Evolutionary conservation across 2,888 invertebrate species (phyloP).

Genomic region (Macrosoma leucophasiata): DNA sequence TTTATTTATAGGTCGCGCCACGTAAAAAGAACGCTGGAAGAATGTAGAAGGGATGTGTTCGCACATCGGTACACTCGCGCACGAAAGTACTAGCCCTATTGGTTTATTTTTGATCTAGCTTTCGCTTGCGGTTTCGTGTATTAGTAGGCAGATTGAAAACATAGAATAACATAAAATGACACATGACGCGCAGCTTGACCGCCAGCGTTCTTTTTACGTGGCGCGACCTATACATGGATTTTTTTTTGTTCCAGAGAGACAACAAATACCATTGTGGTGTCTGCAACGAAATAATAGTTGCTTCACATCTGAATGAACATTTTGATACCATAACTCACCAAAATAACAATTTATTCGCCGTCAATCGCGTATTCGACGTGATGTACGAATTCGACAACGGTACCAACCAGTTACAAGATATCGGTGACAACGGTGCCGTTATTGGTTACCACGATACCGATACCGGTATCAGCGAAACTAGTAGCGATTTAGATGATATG

Average conservation of each 20-base stretch:
- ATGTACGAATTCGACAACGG: slow-evolving; percentile 11
- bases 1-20: too few species aligned
- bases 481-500: not conserved
- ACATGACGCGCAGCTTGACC: too few species aligned
- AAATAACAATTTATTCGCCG: slow-evolving; percentile 24
- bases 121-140: too few species aligned
- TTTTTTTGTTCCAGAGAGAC: slow-evolving; percentile 30
- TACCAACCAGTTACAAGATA: not conserved
- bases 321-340: slow-evolving; percentile 26
- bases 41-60: too few species aligned
- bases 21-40: too few species aligned
- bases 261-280: slow-evolving; percentile 35
- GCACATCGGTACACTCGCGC: too few species aligned
- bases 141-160: too few species aligned
- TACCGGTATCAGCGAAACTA: not conserved
- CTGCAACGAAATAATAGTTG: slow-evolving; percentile 32
- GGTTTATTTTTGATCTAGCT: too few species aligned
- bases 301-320: slow-evolving; percentile 18
- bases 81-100: too few species aligned
- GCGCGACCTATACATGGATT: too few species aligned
- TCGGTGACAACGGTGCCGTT: not conserved
- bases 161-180: too few species aligned
- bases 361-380: slow-evolving; percentile 28
- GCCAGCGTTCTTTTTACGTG: too few species aligned
- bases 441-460: slow-evolving; percentile 8